Percentiles rank a stretch among this genome's conserved stretches.
Conservation (phyloP, 1,140 invertebrate species). For the Eueides isabella region DNA sequence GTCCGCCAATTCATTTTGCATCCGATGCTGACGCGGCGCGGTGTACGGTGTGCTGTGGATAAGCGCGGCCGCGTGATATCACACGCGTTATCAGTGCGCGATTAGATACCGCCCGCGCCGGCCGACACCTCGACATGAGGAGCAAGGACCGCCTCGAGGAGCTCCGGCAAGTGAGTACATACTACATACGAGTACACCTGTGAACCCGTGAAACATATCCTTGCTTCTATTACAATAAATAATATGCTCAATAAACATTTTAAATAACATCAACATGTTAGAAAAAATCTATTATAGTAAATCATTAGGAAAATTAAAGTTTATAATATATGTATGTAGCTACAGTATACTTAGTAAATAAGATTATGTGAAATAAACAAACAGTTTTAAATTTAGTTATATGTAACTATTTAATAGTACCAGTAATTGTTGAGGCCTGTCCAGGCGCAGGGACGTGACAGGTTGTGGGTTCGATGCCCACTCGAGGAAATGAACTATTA, state of each 20-base stretch:
- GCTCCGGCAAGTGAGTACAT: constrained; percentile 55
- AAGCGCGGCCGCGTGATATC: constrained; percentile 44
- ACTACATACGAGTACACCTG: background rate
- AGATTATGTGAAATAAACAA: no score
- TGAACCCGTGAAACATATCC: no score
- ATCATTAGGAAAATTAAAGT: background rate
- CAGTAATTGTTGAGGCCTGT: no score
- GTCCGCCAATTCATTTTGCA: constrained; percentile 1
- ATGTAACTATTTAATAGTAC: no score
- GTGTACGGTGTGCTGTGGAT: background rate
- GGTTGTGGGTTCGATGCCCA: no score
- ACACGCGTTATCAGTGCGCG: constrained; percentile 56
- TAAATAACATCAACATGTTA: no score
- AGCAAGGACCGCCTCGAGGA: constrained; percentile 66
- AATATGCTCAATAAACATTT: background rate
- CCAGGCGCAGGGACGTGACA: no score
- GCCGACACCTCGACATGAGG: constrained; percentile 50
- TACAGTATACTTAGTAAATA: no score
- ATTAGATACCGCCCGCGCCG: constrained; percentile 56
- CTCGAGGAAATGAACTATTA: no score
- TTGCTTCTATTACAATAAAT: background rate
- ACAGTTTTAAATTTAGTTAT: no score
- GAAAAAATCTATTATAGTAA: background rate
- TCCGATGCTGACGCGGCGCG: constrained; percentile 7
- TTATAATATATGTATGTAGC: no score